Evolutionary conservation across 2,797 vertebrate species (phyloP).

Genomic region (Galagoides demidoff): DNA sequence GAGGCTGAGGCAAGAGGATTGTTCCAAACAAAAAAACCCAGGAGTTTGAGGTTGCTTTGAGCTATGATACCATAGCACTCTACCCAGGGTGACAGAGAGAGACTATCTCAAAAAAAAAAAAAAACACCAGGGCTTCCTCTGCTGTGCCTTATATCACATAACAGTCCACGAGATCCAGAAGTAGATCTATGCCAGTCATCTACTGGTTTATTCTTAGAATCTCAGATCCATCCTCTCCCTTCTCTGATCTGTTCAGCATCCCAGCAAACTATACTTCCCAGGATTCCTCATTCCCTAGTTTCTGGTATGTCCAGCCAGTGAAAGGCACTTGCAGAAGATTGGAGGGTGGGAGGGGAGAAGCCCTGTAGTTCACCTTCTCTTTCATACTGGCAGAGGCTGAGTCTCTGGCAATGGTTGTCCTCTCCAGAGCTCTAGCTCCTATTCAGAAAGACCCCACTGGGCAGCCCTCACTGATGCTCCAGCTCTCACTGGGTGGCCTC

Average conservation of each 20-base stretch:
- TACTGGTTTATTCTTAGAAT: not conserved
- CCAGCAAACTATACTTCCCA: not conserved
- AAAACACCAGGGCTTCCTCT: not conserved
- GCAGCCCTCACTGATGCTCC: not conserved
- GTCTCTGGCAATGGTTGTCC: not conserved
- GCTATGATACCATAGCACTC: too few relatives aligned
- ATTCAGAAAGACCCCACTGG: too few relatives aligned
- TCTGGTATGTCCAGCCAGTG: not conserved
- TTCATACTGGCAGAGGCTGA: not conserved
- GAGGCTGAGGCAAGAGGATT: too few relatives aligned
- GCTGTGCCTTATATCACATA: not conserved
- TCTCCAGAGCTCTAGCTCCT: not conserved
- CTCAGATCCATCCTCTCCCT: not conserved
- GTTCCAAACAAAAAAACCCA: too few relatives aligned
- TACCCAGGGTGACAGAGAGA: too few relatives aligned
- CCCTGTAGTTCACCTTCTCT: not conserved
- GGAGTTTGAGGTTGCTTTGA: too few relatives aligned
- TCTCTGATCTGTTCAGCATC: not conserved
- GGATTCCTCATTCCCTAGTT: not conserved
- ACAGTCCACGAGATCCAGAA: not conserved
- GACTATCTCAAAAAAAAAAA: too few relatives aligned
- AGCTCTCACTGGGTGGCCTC: not conserved
- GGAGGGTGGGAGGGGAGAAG: not conserved
- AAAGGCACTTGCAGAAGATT: not conserved
- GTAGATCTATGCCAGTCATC: not conserved